Evolutionary conservation across 2,113 vertebrate genomes (phyloP).

Genomic region (Oreochromis aureus): DNA sequence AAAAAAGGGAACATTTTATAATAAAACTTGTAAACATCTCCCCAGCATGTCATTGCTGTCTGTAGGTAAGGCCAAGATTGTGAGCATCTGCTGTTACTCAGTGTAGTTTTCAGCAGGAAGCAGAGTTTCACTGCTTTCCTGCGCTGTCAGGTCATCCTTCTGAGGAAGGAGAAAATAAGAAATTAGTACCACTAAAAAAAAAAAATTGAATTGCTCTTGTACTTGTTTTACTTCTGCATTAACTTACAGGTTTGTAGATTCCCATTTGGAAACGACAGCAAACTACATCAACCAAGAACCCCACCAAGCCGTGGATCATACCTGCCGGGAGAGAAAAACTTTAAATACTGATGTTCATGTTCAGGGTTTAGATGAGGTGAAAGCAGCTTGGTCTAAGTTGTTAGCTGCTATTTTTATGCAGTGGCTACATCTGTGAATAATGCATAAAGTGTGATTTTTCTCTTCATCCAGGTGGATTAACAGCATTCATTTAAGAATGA

Average conservation of each 20-base stretch:
- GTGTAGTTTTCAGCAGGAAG: conserved; percentile 15
- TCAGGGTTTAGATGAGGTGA: background rate
- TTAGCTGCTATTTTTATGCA: background rate
- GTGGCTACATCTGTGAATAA: background rate
- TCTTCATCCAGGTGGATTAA: background rate
- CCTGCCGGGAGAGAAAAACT: conserved; percentile 67
- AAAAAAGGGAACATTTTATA: background rate
- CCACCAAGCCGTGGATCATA: conserved; percentile 87
- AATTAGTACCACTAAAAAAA: background rate
- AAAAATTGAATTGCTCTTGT: background rate
- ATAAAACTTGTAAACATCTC: conserved; percentile 41
- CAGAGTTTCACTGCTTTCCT: background rate
- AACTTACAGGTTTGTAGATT: conserved; percentile 78
- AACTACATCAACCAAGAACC: conserved; percentile 85
- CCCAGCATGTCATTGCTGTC: background rate
- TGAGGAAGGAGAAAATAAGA: background rate
- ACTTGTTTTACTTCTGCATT: background rate
- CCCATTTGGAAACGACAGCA: conserved; percentile 92
- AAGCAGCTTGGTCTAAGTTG: background rate
- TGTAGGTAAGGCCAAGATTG: background rate
- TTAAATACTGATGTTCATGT: background rate
- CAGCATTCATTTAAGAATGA: background rate
- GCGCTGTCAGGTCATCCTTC: conserved; percentile 18
- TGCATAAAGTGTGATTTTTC: background rate
- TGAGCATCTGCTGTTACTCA: background rate